Conservation (phyloP, 1,140 invertebrate species). For the Chymomyza costata region DNA sequence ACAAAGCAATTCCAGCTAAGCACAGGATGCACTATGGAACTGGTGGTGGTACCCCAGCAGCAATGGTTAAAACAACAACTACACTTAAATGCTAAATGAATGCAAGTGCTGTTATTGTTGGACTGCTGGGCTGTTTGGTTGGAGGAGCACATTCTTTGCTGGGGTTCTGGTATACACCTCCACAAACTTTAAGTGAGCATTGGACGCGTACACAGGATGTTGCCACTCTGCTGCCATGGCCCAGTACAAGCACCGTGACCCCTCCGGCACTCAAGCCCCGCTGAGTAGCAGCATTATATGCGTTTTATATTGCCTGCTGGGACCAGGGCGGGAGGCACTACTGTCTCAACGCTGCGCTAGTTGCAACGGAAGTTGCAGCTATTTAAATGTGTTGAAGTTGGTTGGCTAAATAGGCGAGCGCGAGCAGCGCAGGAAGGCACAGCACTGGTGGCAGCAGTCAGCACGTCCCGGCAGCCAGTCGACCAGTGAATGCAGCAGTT, state of each 20-base stretch:
- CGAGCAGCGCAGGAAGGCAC: no score
- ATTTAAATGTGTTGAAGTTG: conserved; percentile 61
- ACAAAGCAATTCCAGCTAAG: neutral
- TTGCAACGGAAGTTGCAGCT: conserved; percentile 61
- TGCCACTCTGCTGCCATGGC: conserved; percentile 32
- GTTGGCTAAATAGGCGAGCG: conserved; percentile 30
- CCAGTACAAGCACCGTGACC: conserved; percentile 16
- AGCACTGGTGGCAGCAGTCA: no score
- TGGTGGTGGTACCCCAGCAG: no score
- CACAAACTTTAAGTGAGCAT: conserved; percentile 53
- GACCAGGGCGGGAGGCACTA: neutral
- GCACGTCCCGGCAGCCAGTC: no score
- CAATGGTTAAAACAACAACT: conserved; percentile 41
- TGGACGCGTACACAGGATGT: conserved; percentile 29
- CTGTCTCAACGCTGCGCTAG: conserved; percentile 37
- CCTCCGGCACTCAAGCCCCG: conserved; percentile 18
- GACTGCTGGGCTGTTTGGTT: conserved; percentile 28
- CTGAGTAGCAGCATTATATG: conserved; percentile 31
- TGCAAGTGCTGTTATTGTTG: conserved; percentile 57
- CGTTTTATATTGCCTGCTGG: neutral
- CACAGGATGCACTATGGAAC: no score
- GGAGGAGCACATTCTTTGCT: conserved; percentile 6
- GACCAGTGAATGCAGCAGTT: no score
- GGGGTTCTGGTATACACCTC: neutral
- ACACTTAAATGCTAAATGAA: conserved; percentile 68